These are phyloP conservation scores for Spodoptera littoralis DNA, from an alignment of 2,888 invertebrate genomes.

Conservation along the genomic window DNA sequence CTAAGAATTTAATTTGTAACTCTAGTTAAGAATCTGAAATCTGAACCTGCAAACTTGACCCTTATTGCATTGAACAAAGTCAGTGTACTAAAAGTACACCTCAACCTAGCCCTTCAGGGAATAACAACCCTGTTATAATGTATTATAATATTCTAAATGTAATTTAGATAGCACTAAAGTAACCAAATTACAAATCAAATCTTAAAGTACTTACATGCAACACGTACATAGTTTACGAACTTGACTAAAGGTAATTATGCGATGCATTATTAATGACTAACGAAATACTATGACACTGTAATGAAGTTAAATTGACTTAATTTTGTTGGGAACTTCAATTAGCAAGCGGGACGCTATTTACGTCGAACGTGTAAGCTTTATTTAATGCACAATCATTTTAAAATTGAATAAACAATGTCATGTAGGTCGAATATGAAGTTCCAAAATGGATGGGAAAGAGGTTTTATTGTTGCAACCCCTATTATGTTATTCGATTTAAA, in stretches of 20 bases:
- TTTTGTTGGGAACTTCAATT: constrained; percentile 77
- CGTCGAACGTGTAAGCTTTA: constrained; percentile 64
- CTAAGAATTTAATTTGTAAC: too few relatives aligned
- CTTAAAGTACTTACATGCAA: constrained; percentile 21
- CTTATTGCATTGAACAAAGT: too few relatives aligned
- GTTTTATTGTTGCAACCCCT: too few relatives aligned
- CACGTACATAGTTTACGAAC: constrained; percentile 38
- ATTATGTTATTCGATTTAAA: too few relatives aligned
- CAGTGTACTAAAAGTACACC: too few relatives aligned
- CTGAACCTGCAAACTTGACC: too few relatives aligned
- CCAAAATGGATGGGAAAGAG: too few relatives aligned
- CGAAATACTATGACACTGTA: constrained; percentile 71
- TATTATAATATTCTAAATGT: background rate
- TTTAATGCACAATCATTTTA: constrained; percentile 68
- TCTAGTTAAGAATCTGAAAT: too few relatives aligned
- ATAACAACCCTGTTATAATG: too few relatives aligned
- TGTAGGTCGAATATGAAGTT: constrained; percentile 3
- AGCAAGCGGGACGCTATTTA: constrained; percentile 68
- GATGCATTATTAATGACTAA: constrained; percentile 68
- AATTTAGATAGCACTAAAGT: background rate
- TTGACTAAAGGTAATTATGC: constrained; percentile 51
- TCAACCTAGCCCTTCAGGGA: too few relatives aligned
- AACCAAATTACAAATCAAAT: constrained; percentile 25
- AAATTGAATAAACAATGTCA: constrained; percentile 38
- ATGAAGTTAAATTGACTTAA: constrained; percentile 77